A percentile compares a stretch with the other conserved stretches of the same genome.
phyloP scores from a whole-genome alignment of 2,888 invertebrate genomes.

The Congeria kusceri region DNA sequence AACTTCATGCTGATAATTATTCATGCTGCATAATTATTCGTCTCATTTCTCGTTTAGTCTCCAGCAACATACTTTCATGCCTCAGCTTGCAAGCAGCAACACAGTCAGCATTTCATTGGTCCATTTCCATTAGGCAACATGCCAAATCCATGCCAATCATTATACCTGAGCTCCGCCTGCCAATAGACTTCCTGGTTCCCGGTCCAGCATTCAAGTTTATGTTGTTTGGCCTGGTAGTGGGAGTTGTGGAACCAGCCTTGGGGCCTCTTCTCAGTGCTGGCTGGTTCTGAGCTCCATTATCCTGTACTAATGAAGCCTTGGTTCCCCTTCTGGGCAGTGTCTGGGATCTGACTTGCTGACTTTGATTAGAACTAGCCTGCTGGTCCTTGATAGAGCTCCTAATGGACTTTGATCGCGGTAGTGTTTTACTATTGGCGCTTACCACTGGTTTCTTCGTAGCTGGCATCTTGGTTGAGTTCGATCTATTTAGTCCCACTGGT shows the following conservation, averaged over 20 bases:
- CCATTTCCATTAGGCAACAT: no score
- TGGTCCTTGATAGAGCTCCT: constrained; percentile 19
- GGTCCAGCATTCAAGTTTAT: constrained; percentile 55
- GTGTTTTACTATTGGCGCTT: constrained; percentile 31
- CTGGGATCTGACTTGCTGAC: constrained; percentile 24
- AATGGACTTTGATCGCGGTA: constrained; percentile 47
- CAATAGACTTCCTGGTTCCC: constrained; percentile 43
- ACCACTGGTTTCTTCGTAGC: constrained; percentile 11
- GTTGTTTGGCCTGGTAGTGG: constrained; percentile 63
- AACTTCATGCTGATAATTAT: no score
- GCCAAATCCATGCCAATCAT: no score
- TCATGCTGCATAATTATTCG: no score
- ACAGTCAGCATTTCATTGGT: no score
- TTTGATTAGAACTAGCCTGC: constrained; percentile 13
- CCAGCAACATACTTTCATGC: no score
- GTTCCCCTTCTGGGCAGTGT: constrained; percentile 37
- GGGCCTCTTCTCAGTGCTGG: not conserved
- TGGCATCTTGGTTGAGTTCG: constrained; percentile 36
- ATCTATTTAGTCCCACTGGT: constrained; percentile 25
- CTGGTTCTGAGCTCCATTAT: no score
- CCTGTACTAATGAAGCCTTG: no score
- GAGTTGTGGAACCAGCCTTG: constrained; percentile 22
- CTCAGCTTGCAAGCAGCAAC: no score
- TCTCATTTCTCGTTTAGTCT: no score
- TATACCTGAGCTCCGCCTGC: not conserved